Conservation (phyloP, 2,113 vertebrate species). For the Garra rufa region DNA sequence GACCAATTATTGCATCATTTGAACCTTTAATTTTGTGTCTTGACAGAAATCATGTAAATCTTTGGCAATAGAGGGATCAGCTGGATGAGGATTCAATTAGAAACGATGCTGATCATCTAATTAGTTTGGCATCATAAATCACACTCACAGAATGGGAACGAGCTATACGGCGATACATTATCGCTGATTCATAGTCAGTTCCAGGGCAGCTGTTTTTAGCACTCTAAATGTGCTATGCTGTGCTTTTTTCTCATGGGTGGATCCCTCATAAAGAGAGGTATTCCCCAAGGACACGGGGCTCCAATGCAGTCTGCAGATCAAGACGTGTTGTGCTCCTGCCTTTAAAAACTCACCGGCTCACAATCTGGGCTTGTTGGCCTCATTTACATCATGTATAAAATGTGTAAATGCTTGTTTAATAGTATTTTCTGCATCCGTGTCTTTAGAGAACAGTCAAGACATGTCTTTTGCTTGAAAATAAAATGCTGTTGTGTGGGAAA, state of each 20-base stretch:
- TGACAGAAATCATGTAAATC: not conserved
- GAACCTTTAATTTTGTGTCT: not conserved
- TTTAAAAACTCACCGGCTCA: not conserved
- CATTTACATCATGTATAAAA: not conserved
- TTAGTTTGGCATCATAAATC: slow-evolving; percentile 38
- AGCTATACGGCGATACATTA: not conserved
- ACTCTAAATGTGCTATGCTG: slow-evolving; percentile 21
- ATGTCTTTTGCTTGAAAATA: slow-evolving; percentile 13
- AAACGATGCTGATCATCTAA: slow-evolving; percentile 18
- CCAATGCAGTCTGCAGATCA: slow-evolving; percentile 34
- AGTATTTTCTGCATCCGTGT: not conserved
- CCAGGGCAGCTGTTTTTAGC: not conserved
- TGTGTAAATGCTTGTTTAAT: not conserved
- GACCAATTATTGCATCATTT: not conserved
- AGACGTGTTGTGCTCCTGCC: not conserved
- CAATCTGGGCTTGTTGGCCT: not conserved
- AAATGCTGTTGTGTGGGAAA: slow-evolving; percentile 29
- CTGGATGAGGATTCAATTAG: slow-evolving; percentile 28
- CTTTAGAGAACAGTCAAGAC: not conserved
- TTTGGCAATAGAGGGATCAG: slow-evolving; percentile 11
- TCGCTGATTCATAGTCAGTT: slow-evolving; percentile 12
- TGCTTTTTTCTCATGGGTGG: slow-evolving; percentile 26
- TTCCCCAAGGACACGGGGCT: slow-evolving; percentile 33
- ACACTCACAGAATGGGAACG: not conserved
- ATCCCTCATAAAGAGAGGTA: slow-evolving; percentile 21